Evolutionary conservation across 2,113 vertebrate species (phyloP).

Genomic region (Macrotus californicus): DNA sequence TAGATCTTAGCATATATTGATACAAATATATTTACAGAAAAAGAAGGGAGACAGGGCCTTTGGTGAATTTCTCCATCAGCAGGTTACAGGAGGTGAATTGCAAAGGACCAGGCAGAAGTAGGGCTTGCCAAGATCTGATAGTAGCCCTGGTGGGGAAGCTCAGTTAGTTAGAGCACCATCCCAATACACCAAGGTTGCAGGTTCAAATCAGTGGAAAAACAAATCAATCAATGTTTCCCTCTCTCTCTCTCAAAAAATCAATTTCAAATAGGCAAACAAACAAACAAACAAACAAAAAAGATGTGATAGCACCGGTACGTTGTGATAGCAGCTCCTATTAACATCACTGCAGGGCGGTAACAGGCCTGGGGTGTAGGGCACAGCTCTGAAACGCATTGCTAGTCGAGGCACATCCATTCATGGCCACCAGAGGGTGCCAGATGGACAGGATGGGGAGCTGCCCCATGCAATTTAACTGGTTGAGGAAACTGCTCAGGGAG

Average conservation of each 20-base stretch:
- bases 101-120: not conserved
- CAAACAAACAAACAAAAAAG: no score
- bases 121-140: not conserved
- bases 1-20: conserved; percentile 7
- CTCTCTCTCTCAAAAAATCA: no score
- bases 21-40: not conserved
- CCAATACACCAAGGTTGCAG: no score
- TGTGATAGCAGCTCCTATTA: not conserved
- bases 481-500: not conserved
- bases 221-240: no score
- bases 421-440: conserved; percentile 58
- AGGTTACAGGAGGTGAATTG: not conserved
- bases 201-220: no score
- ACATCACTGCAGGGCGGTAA: conserved; percentile 5
- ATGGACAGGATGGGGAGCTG: not conserved
- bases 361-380: not conserved
- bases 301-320: not conserved
- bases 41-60: not conserved
- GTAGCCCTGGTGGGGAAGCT: not conserved
- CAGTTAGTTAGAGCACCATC: no score
- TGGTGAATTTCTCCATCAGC: conserved; percentile 7
- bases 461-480: not conserved
- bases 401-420: not conserved
- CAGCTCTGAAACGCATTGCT: not conserved
- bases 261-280: no score